These are phyloP conservation scores for Helicoverpa assulta DNA, from an alignment of 2,888 invertebrate genomes.

Conservation along the genomic window DNA sequence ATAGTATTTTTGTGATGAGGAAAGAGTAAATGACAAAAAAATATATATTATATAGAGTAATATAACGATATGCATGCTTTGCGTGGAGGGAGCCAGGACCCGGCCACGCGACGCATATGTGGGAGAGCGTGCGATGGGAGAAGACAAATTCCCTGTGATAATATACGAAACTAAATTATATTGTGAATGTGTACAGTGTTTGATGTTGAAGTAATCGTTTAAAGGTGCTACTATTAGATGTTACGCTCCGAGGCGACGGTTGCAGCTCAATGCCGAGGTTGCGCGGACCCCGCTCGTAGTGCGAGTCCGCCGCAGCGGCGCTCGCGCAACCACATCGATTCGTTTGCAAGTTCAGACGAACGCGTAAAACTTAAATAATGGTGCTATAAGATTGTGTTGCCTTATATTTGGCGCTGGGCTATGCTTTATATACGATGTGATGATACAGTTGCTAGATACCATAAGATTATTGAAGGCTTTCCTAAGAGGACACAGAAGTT, in stretches of 20 bases:
- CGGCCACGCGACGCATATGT: slow-evolving; percentile 50
- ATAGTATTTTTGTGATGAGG: slow-evolving; percentile 85
- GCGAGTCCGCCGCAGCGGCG: neutral
- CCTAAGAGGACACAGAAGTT: slow-evolving; percentile 42
- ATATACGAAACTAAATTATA: slow-evolving; percentile 59
- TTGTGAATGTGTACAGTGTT: slow-evolving; percentile 54
- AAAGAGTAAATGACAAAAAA: slow-evolving; percentile 87
- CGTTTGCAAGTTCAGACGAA: slow-evolving; percentile 36
- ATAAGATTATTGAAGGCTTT: slow-evolving; percentile 62
- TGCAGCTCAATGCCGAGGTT: slow-evolving; percentile 56
- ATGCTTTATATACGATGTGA: slow-evolving; percentile 56
- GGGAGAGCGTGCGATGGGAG: slow-evolving; percentile 58
- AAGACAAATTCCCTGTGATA: slow-evolving; percentile 60
- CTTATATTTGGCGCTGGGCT: slow-evolving; percentile 66
- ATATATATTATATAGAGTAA: slow-evolving; percentile 68
- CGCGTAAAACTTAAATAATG: slow-evolving; percentile 63
- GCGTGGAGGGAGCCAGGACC: slow-evolving; percentile 59
- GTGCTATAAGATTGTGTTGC: slow-evolving; percentile 72
- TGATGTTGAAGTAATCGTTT: slow-evolving; percentile 54
- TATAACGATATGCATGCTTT: slow-evolving; percentile 64
- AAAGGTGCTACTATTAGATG: slow-evolving; percentile 61
- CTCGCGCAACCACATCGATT: slow-evolving; percentile 23
- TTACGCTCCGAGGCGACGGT: slow-evolving; percentile 60
- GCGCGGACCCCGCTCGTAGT: neutral
- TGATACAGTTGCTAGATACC: slow-evolving; percentile 46